Evolutionary conservation across 2,888 invertebrate species (phyloP).

Genomic region (Watsonalla binaria): DNA sequence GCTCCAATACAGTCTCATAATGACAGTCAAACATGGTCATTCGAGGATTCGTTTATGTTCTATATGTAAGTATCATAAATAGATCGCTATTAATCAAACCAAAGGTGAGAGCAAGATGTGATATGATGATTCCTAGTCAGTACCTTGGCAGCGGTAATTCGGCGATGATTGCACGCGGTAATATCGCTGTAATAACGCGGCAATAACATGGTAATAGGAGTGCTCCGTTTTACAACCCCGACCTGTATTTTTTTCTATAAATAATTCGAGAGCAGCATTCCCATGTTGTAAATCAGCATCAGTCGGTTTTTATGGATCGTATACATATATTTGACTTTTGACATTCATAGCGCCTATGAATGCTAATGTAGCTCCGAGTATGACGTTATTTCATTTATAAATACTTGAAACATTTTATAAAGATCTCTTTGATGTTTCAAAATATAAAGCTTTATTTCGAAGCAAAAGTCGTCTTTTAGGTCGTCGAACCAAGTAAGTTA

Average conservation of each 20-base stretch:
- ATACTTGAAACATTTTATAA: too few species aligned
- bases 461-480: not conserved
- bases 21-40: too few species aligned
- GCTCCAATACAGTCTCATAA: too few species aligned
- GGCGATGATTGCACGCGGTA: constrained; percentile 23
- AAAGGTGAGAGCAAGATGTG: constrained; percentile 1
- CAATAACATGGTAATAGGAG: constrained; percentile 24
- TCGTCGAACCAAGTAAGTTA: not conserved
- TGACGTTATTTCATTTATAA: too few species aligned
- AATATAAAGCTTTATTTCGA: too few species aligned
- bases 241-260: constrained; percentile 12
- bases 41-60: too few species aligned
- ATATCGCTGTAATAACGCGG: constrained; percentile 23
- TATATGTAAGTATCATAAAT: not conserved
- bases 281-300: not conserved
- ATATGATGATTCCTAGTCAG: constrained; percentile 19
- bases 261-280: constrained; percentile 1
- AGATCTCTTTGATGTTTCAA: too few species aligned
- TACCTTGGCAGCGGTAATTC: constrained; percentile 19
- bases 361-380: not conserved
- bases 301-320: not conserved
- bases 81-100: not conserved
- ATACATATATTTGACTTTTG: not conserved
- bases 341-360: not conserved
- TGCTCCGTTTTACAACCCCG: constrained; percentile 14